A percentile compares a stretch with the other conserved stretches of the same genome.
These are phyloP conservation scores for Polydrusus tereticollis DNA, from an alignment of 2,888 invertebrate species.

Conservation along the genomic window DNA sequence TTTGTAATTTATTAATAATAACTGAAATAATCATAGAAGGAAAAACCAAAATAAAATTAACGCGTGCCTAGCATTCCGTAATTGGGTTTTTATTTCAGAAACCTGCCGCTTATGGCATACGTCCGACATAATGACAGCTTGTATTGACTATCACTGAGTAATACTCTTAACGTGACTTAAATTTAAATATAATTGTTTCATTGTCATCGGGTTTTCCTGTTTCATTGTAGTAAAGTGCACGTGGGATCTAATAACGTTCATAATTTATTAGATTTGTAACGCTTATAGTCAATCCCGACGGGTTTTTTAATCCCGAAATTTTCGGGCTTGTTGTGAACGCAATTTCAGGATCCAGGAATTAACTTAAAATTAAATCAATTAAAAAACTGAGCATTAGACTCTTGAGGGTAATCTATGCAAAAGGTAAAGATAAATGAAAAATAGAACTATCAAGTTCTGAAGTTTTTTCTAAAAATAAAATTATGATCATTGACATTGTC, in stretches of 20 bases:
- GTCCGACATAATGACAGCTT: constrained; percentile 1
- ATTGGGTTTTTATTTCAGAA: constrained; percentile 2
- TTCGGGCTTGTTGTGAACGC: too few relatives aligned
- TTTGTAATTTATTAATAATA: background rate
- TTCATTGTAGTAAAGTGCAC: background rate
- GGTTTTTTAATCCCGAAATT: too few relatives aligned
- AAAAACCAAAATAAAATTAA: constrained; percentile 7
- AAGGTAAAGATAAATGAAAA: too few relatives aligned
- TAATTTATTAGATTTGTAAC: background rate
- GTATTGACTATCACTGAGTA: constrained; percentile 1
- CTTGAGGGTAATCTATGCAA: too few relatives aligned
- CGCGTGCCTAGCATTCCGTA: constrained; percentile 10
- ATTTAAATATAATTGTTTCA: background rate
- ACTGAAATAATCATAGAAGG: background rate
- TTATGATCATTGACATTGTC: too few relatives aligned
- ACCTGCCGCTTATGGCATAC: background rate
- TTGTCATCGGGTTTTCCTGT: constrained; percentile 8
- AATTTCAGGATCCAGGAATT: too few relatives aligned
- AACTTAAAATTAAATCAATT: too few relatives aligned
- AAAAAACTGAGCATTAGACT: too few relatives aligned
- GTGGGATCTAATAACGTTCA: background rate
- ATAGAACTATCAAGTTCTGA: too few relatives aligned
- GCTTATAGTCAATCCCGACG: too few relatives aligned
- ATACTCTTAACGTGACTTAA: background rate
- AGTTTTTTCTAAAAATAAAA: too few relatives aligned